phyloP scores from a whole-genome alignment of 2,888 invertebrate species.

The Graphium colonna region DNA sequence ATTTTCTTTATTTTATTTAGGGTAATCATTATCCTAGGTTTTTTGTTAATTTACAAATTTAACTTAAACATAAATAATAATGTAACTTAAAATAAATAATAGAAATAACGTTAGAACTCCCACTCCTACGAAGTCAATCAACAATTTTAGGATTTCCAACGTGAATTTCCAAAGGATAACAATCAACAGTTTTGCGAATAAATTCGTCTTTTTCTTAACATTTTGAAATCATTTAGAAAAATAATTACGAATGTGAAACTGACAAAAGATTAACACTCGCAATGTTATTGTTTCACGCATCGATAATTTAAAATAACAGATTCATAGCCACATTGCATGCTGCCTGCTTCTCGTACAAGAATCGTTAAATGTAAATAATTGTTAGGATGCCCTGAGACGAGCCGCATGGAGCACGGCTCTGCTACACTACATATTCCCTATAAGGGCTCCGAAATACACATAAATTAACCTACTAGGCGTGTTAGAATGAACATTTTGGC shows the following conservation, averaged over 20 bases:
- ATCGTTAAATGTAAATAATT: slow-evolving; percentile 20
- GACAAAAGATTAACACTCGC: too few species aligned
- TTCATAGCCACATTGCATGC: slow-evolving; percentile 30
- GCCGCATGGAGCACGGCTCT: slow-evolving; percentile 14
- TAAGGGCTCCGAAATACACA: slow-evolving; percentile 12
- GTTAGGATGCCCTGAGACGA: slow-evolving; percentile 27
- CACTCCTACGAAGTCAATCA: slow-evolving; percentile 50
- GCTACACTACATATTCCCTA: neutral
- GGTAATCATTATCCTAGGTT: slow-evolving; percentile 60
- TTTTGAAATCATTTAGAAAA: slow-evolving; percentile 28
- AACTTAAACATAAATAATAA: slow-evolving; percentile 52
- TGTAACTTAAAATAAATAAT: slow-evolving; percentile 70
- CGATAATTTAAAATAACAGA: slow-evolving; percentile 22
- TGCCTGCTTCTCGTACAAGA: slow-evolving; percentile 27
- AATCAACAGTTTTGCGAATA: slow-evolving; percentile 39
- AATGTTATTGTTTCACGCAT: slow-evolving; percentile 7
- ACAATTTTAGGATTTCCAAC: slow-evolving; percentile 27
- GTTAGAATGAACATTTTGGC: slow-evolving; percentile 31
- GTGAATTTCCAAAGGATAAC: slow-evolving; percentile 46
- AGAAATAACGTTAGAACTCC: slow-evolving; percentile 71
- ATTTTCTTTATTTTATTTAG: slow-evolving; percentile 52
- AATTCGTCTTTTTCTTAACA: slow-evolving; percentile 38
- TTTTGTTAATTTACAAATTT: slow-evolving; percentile 77
- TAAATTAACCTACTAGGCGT: slow-evolving; percentile 26
- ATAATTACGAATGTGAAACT: slow-evolving; percentile 18